phyloP scores from a whole-genome alignment of 2,888 invertebrate genomes.

The Habroteleia sp. region DNA sequence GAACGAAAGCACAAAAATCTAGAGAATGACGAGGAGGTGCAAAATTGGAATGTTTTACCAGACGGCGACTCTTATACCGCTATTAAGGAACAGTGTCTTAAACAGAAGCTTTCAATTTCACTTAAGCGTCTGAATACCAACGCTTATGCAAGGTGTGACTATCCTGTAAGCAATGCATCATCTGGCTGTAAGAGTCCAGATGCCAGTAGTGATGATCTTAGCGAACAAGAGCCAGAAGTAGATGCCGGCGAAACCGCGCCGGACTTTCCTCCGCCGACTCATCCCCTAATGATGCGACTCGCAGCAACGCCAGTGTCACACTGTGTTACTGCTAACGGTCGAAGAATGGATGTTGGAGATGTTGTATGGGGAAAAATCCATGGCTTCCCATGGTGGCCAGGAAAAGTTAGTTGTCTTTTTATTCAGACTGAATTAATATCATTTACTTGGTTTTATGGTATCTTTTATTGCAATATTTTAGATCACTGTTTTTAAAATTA shows the following conservation, averaged over 20 bases:
- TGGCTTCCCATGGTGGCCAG: conserved; percentile 95
- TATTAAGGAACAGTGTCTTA: conserved; percentile 87
- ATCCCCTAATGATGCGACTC: conserved; percentile 83
- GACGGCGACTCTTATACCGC: conserved; percentile 82
- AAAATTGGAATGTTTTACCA: conserved; percentile 79
- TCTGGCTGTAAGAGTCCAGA: conserved; percentile 82
- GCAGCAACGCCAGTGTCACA: conserved; percentile 83
- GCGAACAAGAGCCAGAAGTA: conserved; percentile 76
- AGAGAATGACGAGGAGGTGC: conserved; percentile 84
- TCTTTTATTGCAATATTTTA: too few species aligned
- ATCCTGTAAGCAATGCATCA: conserved; percentile 80
- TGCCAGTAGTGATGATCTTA: conserved; percentile 80
- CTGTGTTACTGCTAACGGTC: conserved; percentile 83
- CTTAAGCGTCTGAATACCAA: conserved; percentile 87
- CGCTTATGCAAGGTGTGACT: conserved; percentile 84
- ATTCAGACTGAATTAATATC: too few species aligned
- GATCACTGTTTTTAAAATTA: too few species aligned
- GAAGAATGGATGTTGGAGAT: conserved; percentile 86
- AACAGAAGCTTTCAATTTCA: conserved; percentile 89
- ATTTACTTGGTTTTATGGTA: too few species aligned
- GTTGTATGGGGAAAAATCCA: conserved; percentile 94
- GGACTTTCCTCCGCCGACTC: conserved; percentile 82
- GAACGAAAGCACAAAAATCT: conserved; percentile 82
- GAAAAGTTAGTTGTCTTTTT: conserved; percentile 82
- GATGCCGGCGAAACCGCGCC: conserved; percentile 81